Base-by-base conservation (phyloP, 2,888 invertebrate species). In the Cerastis leucographa region DNA sequence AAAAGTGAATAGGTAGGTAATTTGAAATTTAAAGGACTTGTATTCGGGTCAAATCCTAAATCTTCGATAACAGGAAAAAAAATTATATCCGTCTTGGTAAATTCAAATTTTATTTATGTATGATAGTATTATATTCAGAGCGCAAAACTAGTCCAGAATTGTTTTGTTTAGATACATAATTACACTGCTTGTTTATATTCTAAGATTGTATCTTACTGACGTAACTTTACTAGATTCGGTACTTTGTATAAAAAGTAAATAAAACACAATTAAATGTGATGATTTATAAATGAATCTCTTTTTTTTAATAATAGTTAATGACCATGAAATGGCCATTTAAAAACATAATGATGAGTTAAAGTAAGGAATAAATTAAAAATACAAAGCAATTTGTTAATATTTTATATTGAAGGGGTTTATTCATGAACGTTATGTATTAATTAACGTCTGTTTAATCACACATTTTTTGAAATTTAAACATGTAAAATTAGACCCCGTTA, bases 1-100 rank as follows among this genome's bases (percentile, higher is more conserved):
- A 66, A 81, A 66, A 54, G n/a, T 62, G 61, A 46, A 67, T 65
- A 56, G 22, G 35, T 61, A 44, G 44, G 17, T 51, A 3, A 79
- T 82, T 79, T 79, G 42, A 62, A 76, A 82, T 82, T 82, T 82
- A 67, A 79, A 79, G 7, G 6, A 44, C 14, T 35, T 56, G 29
- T 79, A 82, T 79, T 76, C 25, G 49, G 82, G 77, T 76, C 79
- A 79, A 42, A 46, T 9, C 17, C 46, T 29, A 66, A 46, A 42
- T 49, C 7, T 66, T 62, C 44, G n/a, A 66, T 54, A 66, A 54
- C n/a, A 66, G 9, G 46, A 64, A 74, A 80, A 62, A n/a, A 80
- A 62, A 80, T 35, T 35, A 49, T 7, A 74, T 65, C 17, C 46
- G 42, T 17, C 54, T 22, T 49, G 40, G 9, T 25, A 25, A n/a